These are phyloP conservation scores for Schizopygopsis pylzovi DNA, from an alignment of 2,797 vertebrate genomes.

Conservation along the genomic window DNA sequence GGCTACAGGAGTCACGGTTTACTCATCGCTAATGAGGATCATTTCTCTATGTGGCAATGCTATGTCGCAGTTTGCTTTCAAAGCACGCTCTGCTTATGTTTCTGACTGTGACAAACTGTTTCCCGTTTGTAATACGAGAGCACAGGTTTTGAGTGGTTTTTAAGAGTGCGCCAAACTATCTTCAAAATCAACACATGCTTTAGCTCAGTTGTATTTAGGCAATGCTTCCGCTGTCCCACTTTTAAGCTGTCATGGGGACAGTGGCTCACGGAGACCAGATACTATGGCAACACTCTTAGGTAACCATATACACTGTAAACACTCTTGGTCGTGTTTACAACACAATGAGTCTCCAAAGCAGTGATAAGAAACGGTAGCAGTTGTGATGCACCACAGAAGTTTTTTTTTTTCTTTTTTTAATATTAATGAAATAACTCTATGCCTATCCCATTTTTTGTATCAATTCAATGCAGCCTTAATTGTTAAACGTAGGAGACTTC, in stretches of 20 bases:
- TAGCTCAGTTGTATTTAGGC: neutral
- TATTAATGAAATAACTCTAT: neutral
- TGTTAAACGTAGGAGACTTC: too few species aligned
- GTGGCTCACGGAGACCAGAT: conserved; percentile 5
- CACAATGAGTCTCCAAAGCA: neutral
- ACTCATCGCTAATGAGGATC: conserved; percentile 31
- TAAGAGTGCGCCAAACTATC: neutral
- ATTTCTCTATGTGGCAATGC: neutral
- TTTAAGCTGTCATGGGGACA: conserved; percentile 3
- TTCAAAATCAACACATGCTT: conserved; percentile 20
- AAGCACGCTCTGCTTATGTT: neutral
- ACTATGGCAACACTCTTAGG: conserved; percentile 3
- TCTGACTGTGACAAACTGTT: neutral
- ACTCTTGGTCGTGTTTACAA: neutral
- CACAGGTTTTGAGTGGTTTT: neutral
- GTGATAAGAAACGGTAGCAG: neutral
- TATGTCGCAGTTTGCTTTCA: neutral
- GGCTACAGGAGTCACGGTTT: conserved; percentile 3
- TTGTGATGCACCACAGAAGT: neutral
- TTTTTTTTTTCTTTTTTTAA: neutral
- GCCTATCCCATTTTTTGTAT: neutral
- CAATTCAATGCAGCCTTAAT: too few species aligned
- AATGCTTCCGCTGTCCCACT: conserved; percentile 9
- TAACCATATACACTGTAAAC: conserved; percentile 29
- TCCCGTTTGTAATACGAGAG: neutral